Percentiles rank a stretch among this genome's conserved stretches.
Evolutionary conservation across 2,888 invertebrate genomes (phyloP).

Genomic region (Uropetala carovei): DNA sequence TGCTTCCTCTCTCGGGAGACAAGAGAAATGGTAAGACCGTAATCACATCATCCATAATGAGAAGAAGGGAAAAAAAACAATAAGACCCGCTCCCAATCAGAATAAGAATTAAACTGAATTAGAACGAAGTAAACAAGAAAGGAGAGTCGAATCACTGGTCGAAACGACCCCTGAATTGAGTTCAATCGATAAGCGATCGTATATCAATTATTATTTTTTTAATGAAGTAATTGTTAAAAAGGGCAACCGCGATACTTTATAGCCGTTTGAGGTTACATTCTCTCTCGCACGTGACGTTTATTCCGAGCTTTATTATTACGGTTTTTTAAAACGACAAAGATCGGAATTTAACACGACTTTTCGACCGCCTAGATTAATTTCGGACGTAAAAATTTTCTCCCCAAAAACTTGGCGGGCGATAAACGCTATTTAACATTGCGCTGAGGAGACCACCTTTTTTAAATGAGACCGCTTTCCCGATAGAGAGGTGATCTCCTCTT

Average conservation of each 20-base stretch:
- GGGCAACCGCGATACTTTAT: background rate
- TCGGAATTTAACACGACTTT: background rate
- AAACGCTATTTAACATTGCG: background rate
- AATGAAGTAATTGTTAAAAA: background rate
- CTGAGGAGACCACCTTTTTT: background rate
- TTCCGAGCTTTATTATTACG: background rate
- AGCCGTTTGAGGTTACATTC: background rate
- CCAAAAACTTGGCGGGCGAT: background rate
- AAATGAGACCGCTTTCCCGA: background rate
- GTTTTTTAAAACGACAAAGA: background rate
- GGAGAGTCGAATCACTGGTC: background rate
- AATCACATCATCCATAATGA: background rate
- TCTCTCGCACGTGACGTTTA: background rate
- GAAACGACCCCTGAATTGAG: background rate
- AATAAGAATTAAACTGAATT: background rate
- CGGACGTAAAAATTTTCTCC: background rate
- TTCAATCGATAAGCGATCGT: background rate
- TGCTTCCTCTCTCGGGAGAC: background rate
- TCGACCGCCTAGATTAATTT: background rate
- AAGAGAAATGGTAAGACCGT: background rate
- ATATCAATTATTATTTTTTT: background rate
- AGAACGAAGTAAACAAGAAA: background rate
- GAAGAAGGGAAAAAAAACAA: background rate
- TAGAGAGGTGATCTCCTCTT: background rate
- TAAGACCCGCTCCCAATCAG: background rate